Evolutionary conservation across 1,140 invertebrate species (phyloP), one percentile per base, ranked within the genome.

Genomic region (Paracyclopina nana): DNA sequence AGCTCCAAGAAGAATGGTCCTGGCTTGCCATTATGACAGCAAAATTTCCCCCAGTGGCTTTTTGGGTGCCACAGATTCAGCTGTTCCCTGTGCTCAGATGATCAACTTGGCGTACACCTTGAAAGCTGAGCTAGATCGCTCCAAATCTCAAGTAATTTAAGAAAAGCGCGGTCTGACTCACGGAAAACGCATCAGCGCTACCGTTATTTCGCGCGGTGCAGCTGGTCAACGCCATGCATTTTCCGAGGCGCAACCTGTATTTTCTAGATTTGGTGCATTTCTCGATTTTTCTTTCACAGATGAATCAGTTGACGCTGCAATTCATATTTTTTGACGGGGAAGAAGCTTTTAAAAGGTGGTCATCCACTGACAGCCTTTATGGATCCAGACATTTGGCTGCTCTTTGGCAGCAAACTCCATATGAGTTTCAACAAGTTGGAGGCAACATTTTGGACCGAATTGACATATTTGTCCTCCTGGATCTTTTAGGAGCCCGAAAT

Each of bases 301-400:
- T n/a, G n/a, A n/a, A n/a, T n/a, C 72, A 83, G 42, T 62, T 90
- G 0, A 87, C 85, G 49, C 68, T 97, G 3, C 88, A 91, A 73
- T 74, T 96, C 41, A 69, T 98, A 54, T 98, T 98, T 65, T 91
- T 99, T 60, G 94, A 99, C 62, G 94, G 94, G 0, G 94, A 99
- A 68, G 94, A 98, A 71, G 92, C 92, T 3, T 96, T 96, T 63
- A 55, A 73, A 12, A 59, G 74, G 20, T 98, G 92, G 92, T 75
- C 76, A 6, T 69, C 72, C 0, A 76, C 65, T 1, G 94, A 98
- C 68, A 97, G 91, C 0, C 75, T 96, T 29, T 98, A 97, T 62
- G 94, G 94, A 11, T 79, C 94, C 0, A 70, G 82, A 53, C 82
- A 97, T 68, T 69, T 98, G 49, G 91, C 90, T 0, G 59, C 70